phyloP scores from a whole-genome alignment of 1,140 invertebrate genomes.

The Drosophila virilis region DNA sequence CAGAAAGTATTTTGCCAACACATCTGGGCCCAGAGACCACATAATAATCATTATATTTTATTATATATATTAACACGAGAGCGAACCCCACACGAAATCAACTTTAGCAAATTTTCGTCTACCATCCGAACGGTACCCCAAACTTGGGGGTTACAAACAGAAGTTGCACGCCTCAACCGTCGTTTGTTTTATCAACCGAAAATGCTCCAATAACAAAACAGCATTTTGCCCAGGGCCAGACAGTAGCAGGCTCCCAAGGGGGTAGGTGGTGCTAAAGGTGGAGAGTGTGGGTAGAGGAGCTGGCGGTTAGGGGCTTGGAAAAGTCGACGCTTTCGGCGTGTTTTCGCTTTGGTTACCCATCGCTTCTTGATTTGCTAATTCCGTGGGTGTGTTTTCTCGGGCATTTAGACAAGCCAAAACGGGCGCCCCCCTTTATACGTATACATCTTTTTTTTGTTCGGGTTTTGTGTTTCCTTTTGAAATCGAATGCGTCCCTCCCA shows the following conservation, averaged over 20 bases:
- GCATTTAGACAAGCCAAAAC: slow-evolving; percentile 34
- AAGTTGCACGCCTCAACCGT: slow-evolving; percentile 30
- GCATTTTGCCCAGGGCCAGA: slow-evolving; percentile 24
- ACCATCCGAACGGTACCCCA: neutral
- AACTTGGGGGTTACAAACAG: neutral
- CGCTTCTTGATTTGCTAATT: slow-evolving; percentile 48
- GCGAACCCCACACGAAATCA: slow-evolving; percentile 36
- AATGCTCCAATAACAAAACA: slow-evolving; percentile 48
- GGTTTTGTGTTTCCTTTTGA: slow-evolving; percentile 36
- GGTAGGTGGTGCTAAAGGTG: neutral
- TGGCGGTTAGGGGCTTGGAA: neutral
- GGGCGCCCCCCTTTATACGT: neutral
- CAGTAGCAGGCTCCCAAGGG: slow-evolving; percentile 15
- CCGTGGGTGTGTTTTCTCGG: slow-evolving; percentile 46
- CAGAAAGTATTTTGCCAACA: slow-evolving; percentile 34
- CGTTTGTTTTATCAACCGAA: slow-evolving; percentile 51
- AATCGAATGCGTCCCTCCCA: slow-evolving; percentile 12
- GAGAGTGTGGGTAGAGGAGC: neutral
- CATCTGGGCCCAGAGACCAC: slow-evolving; percentile 33
- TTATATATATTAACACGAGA: slow-evolving; percentile 54
- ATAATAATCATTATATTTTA: slow-evolving; percentile 78
- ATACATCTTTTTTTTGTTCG: neutral
- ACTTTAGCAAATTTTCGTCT: slow-evolving; percentile 25
- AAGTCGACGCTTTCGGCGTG: slow-evolving; percentile 30
- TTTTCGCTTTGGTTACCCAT: slow-evolving; percentile 17